Conservation (phyloP, 1,140 invertebrate species). For the Panagrolaimus sp. region DNA sequence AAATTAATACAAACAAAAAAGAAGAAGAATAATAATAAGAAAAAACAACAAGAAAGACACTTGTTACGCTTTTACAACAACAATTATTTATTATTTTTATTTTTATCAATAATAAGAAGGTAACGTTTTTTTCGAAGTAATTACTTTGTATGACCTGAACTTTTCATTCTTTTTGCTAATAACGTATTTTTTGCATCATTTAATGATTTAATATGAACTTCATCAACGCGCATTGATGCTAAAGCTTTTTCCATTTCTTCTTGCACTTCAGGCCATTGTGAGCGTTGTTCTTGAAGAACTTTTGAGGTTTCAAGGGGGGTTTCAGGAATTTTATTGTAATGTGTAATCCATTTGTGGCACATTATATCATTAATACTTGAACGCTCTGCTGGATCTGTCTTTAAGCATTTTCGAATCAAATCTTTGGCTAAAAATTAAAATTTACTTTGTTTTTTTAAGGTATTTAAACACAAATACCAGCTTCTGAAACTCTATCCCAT, state of each 20-base stretch:
- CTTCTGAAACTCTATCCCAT: slow-evolving; percentile 85
- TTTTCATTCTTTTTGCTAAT: slow-evolving; percentile 43
- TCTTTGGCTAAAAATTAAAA: slow-evolving; percentile 71
- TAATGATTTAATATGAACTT: slow-evolving; percentile 57
- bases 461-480: slow-evolving; percentile 69
- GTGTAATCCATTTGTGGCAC: slow-evolving; percentile 78
- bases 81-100: too few relatives aligned
- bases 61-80: too few relatives aligned
- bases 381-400: slow-evolving; percentile 81
- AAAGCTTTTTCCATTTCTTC: slow-evolving; percentile 96
- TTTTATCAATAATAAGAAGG: too few relatives aligned
- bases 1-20: too few relatives aligned
- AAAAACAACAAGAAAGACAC: too few relatives aligned
- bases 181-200: slow-evolving; percentile 51
- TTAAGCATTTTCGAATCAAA: slow-evolving; percentile 84
- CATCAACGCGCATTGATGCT: slow-evolving; percentile 89
- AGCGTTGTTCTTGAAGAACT: slow-evolving; percentile 65
- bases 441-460: not conserved
- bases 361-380: slow-evolving; percentile 84
- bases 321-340: slow-evolving; percentile 55
- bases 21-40: too few relatives aligned
- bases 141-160: not conserved
- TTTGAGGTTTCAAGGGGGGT: slow-evolving; percentile 29
- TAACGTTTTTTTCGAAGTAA: too few relatives aligned
- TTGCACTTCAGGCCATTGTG: slow-evolving; percentile 87